A percentile compares a stretch with the other conserved stretches of the same genome.
Conservation (phyloP, 1,140 invertebrate genomes). For the Drosophila rhopaloa region DNA sequence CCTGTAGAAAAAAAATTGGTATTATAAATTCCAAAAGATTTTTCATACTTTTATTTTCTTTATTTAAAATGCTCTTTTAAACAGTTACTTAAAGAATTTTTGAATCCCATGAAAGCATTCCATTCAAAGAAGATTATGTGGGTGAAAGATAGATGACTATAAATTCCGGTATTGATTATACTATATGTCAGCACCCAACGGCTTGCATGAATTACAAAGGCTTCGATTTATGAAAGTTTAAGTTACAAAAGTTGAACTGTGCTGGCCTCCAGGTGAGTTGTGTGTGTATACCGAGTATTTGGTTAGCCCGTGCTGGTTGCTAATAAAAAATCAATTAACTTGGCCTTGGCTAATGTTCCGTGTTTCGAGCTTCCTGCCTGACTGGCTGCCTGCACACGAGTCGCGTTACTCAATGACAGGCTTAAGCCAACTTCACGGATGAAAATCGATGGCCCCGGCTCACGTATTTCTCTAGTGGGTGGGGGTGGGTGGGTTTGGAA, state of each 20-base stretch:
- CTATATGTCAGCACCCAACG: not conserved
- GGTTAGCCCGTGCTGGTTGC: slow-evolving; percentile 25
- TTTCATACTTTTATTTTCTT: too few species aligned
- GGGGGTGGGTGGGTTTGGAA: not conserved
- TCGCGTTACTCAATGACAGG: slow-evolving; percentile 52
- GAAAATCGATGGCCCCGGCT: slow-evolving; percentile 50
- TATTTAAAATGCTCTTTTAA: too few species aligned
- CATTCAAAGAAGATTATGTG: too few species aligned
- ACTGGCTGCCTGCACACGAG: slow-evolving; percentile 44
- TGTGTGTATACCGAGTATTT: slow-evolving; percentile 8
- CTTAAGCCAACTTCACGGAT: slow-evolving; percentile 58
- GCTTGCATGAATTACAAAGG: not conserved
- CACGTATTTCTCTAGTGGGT: slow-evolving; percentile 21
- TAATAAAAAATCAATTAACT: slow-evolving; percentile 82
- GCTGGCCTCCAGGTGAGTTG: slow-evolving; percentile 30
- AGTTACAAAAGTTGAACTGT: slow-evolving; percentile 17
- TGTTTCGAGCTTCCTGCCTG: slow-evolving; percentile 28
- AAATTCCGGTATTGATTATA: too few species aligned
- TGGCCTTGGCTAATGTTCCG: slow-evolving; percentile 43
- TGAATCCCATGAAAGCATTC: too few species aligned
- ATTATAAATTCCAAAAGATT: too few species aligned
- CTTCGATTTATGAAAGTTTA: slow-evolving; percentile 17
- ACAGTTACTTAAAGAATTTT: too few species aligned
- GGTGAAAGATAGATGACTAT: too few species aligned
- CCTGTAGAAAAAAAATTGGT: too few species aligned